Conservation (phyloP, 35 echinoderm and acorn worm species). For the Chiridota heheva region DNA sequence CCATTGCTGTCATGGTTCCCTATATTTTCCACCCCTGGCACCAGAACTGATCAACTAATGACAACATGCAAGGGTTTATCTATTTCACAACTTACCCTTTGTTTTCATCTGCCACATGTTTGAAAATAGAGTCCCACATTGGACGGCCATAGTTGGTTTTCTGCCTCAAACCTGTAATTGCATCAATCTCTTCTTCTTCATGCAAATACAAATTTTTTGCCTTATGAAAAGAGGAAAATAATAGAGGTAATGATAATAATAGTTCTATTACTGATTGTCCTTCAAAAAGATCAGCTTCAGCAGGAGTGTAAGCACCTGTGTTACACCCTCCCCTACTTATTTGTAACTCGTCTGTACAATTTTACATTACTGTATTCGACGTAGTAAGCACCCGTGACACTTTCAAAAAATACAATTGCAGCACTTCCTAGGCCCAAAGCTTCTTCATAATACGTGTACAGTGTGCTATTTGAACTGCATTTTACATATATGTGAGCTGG, state of each 20-base stretch:
- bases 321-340: no score
- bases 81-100: slow-evolving; percentile 57
- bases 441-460: no score
- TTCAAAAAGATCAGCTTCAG: neutral
- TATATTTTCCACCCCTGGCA: neutral
- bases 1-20: neutral
- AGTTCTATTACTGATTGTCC: neutral
- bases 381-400: neutral
- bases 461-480: no score
- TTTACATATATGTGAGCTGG: no score
- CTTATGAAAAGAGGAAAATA: slow-evolving; percentile 29
- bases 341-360: no score
- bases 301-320: no score
- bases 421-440: no score
- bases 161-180: slow-evolving; percentile 92
- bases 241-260: neutral
- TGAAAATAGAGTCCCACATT: slow-evolving; percentile 89
- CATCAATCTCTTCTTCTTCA: slow-evolving; percentile 87
- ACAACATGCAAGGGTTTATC: neutral
- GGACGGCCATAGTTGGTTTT: slow-evolving; percentile 96
- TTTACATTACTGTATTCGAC: neutral
- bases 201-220: slow-evolving; percentile 97
- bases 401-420: neutral
- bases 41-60: neutral
- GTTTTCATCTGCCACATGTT: slow-evolving; percentile 72